A percentile compares a stretch with the other conserved stretches of the same genome.
phyloP scores from a whole-genome alignment of 2,888 invertebrate species.

The Glyphotaelius pellucidus region DNA sequence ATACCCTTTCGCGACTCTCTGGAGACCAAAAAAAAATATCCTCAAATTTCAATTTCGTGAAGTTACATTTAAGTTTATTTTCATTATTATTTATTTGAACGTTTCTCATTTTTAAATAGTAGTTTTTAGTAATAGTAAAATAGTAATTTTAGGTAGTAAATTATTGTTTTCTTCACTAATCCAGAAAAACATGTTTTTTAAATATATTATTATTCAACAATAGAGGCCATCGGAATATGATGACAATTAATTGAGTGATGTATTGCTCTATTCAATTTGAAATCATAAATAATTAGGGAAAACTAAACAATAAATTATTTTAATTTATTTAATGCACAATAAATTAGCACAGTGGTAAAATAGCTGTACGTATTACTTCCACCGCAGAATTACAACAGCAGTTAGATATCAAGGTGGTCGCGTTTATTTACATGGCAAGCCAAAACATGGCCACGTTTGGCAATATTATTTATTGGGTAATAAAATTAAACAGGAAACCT shows the following conservation, averaged over 20 bases:
- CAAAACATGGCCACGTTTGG: background rate
- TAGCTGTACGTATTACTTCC: background rate
- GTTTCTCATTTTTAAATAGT: too few relatives aligned
- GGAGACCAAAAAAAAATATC: too few relatives aligned
- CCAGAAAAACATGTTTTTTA: too few relatives aligned
- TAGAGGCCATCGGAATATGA: background rate
- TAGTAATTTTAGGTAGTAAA: too few relatives aligned
- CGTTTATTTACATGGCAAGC: background rate
- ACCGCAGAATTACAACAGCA: background rate
- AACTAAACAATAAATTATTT: background rate
- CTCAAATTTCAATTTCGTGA: too few relatives aligned
- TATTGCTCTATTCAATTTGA: background rate
- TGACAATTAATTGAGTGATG: background rate
- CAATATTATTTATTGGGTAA: constrained; percentile 2
- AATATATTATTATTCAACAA: too few relatives aligned
- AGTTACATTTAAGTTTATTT: too few relatives aligned
- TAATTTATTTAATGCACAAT: background rate
- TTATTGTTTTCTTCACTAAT: too few relatives aligned
- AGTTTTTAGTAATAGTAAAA: too few relatives aligned
- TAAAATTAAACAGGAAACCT: background rate
- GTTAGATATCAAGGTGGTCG: background rate
- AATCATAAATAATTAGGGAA: background rate
- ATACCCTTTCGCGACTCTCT: too few relatives aligned
- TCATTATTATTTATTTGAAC: too few relatives aligned
- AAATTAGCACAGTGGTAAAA: background rate